Base-by-base conservation (phyloP, 2,113 vertebrate species). In the Coryphaenoides rupestris region DNA sequence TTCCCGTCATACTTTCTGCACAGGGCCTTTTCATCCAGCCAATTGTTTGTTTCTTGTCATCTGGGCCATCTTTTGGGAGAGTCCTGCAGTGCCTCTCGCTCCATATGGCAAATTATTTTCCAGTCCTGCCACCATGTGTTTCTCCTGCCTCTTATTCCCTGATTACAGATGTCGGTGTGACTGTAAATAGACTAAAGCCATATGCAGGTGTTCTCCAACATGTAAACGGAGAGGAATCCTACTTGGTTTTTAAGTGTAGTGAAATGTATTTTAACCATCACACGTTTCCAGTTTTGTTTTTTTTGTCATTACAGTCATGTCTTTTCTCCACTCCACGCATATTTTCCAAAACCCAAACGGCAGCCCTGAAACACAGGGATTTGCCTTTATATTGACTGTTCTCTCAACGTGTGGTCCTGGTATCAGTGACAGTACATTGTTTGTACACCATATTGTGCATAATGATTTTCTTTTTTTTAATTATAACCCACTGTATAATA, bases 401-500 rank as follows among this genome's bases (percentile, higher is more conserved):
- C 77, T 88, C 82, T 89, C 74, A 22, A 4, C 33, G 60, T 33
- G 73, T 67, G 65, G 49, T 40, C 33, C 33, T 40, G 50, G 49
- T 24, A 4, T 58, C 19, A 21, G 47, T 62, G 67, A 45, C 67
- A 70, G 55, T 83, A 78, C 78, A 76, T 87, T 90, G 86, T 90
- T 85, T 12, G 33, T 40, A 79, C 82, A 83, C 77, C 80, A 78
- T 83, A 86, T 79, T 90, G 89, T 84, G 87, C 87, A 75, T 84
- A 85, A 76, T 76, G 84, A 79, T 87, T 85, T 84, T 76, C 75
- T 75, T 75, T 74, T 80, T 75, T 79, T 77, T 56, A 69, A 83
- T 86, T 87, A 85, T 89, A 86, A 84, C 89, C 75, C 88, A 79
- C 86, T 76, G 92, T 90, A 79, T 73, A 64, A 88, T 88, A 91